Conservation (phyloP, 2,888 invertebrate species). For the Leptopilina myrica region DNA sequence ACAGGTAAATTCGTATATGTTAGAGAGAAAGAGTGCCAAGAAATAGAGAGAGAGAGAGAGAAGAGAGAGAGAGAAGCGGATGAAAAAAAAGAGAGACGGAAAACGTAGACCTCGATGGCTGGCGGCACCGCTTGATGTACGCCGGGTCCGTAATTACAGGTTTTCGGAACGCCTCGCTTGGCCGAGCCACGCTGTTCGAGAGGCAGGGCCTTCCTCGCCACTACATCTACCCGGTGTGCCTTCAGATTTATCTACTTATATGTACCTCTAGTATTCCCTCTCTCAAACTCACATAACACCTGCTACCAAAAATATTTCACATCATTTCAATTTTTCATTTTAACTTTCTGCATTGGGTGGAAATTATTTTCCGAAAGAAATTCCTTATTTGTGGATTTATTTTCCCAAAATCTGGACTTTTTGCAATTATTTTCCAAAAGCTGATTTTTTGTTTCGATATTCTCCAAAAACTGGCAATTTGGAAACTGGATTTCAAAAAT, state of each 20-base stretch:
- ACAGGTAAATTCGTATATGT: constrained; percentile 48
- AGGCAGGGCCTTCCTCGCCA: constrained; percentile 34
- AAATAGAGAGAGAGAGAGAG: constrained; percentile 42
- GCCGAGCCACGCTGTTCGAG: constrained; percentile 48
- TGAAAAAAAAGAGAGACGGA: constrained; percentile 55
- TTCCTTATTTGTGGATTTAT: too few relatives aligned
- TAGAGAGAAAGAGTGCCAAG: constrained; percentile 43
- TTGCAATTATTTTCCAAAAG: too few relatives aligned
- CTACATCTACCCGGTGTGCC: constrained; percentile 30
- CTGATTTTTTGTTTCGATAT: too few relatives aligned
- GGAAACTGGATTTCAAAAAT: too few relatives aligned
- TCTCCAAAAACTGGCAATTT: too few relatives aligned
- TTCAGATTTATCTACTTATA: constrained; percentile 6
- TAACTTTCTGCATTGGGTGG: too few relatives aligned
- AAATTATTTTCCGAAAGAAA: too few relatives aligned
- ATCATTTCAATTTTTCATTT: not conserved
- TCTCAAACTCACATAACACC: not conserved
- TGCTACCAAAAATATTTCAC: constrained; percentile 2
- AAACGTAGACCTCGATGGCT: constrained; percentile 61
- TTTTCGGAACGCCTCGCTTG: constrained; percentile 71
- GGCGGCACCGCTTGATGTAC: constrained; percentile 76
- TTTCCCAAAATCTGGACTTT: too few relatives aligned
- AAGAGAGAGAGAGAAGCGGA: constrained; percentile 21
- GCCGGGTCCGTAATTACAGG: constrained; percentile 76
- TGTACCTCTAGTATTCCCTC: not conserved